These are phyloP conservation scores for Menidia beryllina DNA, from an alignment of 2,113 vertebrate species.

Conservation along the genomic window DNA sequence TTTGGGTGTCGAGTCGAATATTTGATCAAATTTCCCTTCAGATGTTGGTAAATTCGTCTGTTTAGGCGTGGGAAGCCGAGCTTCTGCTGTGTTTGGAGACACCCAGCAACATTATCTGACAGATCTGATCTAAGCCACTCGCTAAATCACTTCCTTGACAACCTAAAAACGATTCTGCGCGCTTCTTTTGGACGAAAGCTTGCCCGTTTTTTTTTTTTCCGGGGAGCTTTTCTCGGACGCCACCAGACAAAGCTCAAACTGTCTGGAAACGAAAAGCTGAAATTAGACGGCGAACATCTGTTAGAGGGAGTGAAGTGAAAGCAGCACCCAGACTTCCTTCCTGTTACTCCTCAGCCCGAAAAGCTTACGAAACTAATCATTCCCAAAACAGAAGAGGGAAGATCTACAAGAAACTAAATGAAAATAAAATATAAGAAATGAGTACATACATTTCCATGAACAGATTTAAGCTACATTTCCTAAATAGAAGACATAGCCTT, in stretches of 20 bases:
- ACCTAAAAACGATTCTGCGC: not conserved
- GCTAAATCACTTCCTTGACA: slow-evolving; percentile 1
- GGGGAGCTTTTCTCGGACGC: not conserved
- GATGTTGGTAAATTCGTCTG: no score
- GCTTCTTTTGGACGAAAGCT: not conserved
- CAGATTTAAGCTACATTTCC: no score
- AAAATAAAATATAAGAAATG: not conserved
- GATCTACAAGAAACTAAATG: slow-evolving; percentile 4
- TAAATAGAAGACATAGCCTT: no score
- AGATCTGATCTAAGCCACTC: no score
- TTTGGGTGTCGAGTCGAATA: no score
- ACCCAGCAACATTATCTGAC: not conserved
- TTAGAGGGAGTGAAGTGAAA: slow-evolving; percentile 51
- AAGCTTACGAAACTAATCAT: no score
- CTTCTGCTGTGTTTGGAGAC: no score
- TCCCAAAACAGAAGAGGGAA: no score
- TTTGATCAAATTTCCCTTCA: no score
- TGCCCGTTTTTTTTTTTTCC: not conserved
- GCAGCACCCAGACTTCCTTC: slow-evolving; percentile 53
- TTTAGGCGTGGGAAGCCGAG: no score
- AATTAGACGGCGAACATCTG: not conserved
- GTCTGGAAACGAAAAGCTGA: not conserved
- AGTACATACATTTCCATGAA: no score
- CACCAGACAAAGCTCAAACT: accelerated
- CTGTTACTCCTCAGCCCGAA: slow-evolving; percentile 25